Percentiles rank a stretch among this genome's conserved stretches.
Conservation (phyloP, 2,888 invertebrate genomes). For the Chydorus sphaericus region DNA sequence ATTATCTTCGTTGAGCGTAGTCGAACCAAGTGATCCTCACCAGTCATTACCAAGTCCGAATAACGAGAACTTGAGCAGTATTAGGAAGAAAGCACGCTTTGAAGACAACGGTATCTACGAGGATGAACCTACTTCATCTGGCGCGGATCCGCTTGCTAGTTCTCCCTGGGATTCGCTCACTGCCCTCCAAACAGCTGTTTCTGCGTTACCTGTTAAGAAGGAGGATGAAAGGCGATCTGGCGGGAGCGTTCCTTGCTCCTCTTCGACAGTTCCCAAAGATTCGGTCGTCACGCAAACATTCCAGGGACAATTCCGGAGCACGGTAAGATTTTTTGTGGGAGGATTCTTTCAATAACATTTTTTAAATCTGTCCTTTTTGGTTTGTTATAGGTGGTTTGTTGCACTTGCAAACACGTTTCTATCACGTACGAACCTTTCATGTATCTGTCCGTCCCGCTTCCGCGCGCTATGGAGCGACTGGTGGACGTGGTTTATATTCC, state of each 20-base stretch:
- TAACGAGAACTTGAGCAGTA: constrained; percentile 1
- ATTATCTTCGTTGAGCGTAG: background rate
- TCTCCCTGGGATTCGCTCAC: background rate
- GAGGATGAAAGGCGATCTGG: background rate
- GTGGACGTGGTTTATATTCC: constrained; percentile 39
- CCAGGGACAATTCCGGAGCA: constrained; percentile 48
- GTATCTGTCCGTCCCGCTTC: constrained; percentile 49
- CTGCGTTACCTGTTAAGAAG: background rate
- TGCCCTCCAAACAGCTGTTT: background rate
- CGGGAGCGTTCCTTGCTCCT: background rate
- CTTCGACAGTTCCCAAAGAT: constrained; percentile 30
- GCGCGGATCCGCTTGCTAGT: background rate
- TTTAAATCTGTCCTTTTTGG: constrained; percentile 5
- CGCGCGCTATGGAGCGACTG: constrained; percentile 44
- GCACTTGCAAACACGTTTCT: constrained; percentile 42
- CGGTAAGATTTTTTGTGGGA: constrained; percentile 32
- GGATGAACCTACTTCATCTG: background rate
- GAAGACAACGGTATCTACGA: background rate
- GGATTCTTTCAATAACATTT: background rate
- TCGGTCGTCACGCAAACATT: constrained; percentile 45
- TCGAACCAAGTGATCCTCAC: background rate
- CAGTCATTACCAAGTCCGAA: constrained; percentile 5
- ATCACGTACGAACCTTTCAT: constrained; percentile 50
- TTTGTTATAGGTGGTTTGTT: constrained; percentile 40
- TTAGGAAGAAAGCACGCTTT: background rate